Percentiles rank a stretch among this genome's conserved stretches.
Evolutionary conservation across 2,113 vertebrate genomes (phyloP).

Genomic region (Triplophysa siluroides): DNA sequence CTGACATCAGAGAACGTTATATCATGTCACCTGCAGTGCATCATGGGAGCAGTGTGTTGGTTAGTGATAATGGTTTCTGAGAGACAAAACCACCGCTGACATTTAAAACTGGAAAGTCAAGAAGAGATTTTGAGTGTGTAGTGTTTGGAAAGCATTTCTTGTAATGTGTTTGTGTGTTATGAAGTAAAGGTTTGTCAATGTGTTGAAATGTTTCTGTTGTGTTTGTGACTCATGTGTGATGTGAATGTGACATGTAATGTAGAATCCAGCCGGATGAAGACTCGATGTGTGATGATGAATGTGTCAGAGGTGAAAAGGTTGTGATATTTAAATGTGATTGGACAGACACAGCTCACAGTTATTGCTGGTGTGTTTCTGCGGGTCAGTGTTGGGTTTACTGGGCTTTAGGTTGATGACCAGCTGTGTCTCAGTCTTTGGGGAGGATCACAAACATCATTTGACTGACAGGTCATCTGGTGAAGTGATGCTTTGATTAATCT

Average conservation of each 20-base stretch:
- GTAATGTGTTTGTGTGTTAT: too few species aligned
- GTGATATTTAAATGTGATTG: constrained; percentile 65
- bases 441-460: constrained; percentile 25
- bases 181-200: too few species aligned
- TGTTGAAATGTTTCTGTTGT: too few species aligned
- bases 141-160: too few species aligned
- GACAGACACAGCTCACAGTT: too few species aligned
- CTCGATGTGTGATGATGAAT: background rate
- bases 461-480: constrained; percentile 30
- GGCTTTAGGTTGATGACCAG: constrained; percentile 24
- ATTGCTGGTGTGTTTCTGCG: background rate
- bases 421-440: background rate
- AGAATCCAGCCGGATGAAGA: too few species aligned
- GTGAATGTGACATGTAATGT: too few species aligned
- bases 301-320: constrained; percentile 64
- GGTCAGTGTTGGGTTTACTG: background rate
- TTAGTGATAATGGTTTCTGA: background rate
- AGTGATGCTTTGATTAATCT: constrained; percentile 36
- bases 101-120: background rate
- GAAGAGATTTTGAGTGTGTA: background rate
- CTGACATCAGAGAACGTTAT: constrained; percentile 13
- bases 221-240: too few species aligned
- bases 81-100: constrained; percentile 23
- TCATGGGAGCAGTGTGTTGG: constrained; percentile 34
- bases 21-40: constrained; percentile 1